phyloP scores from a whole-genome alignment of 2,888 invertebrate species.

The Cetonia aurata region DNA sequence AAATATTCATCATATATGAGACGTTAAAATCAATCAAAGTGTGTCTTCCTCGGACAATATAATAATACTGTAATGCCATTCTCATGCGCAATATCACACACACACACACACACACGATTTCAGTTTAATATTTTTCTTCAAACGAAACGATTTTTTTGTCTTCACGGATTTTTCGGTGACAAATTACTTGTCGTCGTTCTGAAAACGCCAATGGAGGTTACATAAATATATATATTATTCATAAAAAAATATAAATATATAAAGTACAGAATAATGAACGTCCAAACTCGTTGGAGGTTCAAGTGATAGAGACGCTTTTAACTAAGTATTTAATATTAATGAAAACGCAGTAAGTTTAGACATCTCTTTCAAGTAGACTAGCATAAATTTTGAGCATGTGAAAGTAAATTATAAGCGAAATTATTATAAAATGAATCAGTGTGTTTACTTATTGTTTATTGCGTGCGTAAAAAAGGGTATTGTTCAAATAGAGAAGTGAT shows the following conservation, averaged over 20 bases:
- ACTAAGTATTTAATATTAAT: conserved; percentile 18
- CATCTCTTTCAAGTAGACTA: conserved; percentile 35
- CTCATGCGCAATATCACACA: too few relatives aligned
- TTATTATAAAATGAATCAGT: not conserved
- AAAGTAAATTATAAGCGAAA: not conserved
- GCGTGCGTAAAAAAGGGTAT: not conserved
- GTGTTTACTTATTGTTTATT: not conserved
- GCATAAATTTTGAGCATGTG: conserved; percentile 2
- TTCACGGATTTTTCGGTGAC: conserved; percentile 9
- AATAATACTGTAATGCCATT: conserved; percentile 40
- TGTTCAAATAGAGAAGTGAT: too few relatives aligned
- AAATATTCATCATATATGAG: too few relatives aligned
- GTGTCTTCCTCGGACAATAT: conserved; percentile 41
- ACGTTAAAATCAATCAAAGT: conserved; percentile 13
- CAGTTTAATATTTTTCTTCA: too few relatives aligned
- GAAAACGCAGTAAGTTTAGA: conserved; percentile 34
- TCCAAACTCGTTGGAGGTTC: conserved; percentile 30
- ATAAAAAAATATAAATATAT: not conserved
- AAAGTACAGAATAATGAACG: conserved; percentile 30
- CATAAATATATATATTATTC: not conserved
- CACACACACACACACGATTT: too few relatives aligned
- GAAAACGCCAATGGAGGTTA: not conserved
- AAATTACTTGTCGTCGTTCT: not conserved
- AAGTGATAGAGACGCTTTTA: conserved; percentile 41
- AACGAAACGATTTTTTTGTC: too few relatives aligned